A percentile compares a stretch with the other conserved stretches of the same genome.
phyloP scores from a whole-genome alignment of 2,113 vertebrate genomes.

The Siniperca knerii region DNA sequence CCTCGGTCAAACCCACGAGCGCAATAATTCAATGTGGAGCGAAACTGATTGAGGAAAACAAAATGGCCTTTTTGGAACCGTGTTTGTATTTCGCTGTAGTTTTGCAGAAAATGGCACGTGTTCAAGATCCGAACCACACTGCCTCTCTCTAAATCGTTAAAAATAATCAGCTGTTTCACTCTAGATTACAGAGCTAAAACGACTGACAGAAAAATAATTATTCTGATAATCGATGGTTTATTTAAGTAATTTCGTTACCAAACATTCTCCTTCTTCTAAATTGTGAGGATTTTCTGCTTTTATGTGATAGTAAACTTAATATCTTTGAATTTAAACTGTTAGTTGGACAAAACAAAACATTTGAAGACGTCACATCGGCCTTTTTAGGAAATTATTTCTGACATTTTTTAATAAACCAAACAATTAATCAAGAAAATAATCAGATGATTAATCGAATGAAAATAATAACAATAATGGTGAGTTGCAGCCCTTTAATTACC shows the following conservation, averaged over 20 bases:
- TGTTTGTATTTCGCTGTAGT: not conserved
- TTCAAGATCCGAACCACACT: not conserved
- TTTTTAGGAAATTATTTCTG: not conserved
- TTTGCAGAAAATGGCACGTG: not conserved
- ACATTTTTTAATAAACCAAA: not conserved
- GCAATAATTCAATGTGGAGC: not conserved
- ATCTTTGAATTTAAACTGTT: not conserved
- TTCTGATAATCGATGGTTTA: not conserved
- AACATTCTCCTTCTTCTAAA: not conserved
- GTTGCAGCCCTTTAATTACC: not conserved
- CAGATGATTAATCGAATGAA: not conserved
- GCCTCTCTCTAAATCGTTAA: not conserved
- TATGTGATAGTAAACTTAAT: not conserved
- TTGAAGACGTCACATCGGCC: not conserved
- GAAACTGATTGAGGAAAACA: not conserved
- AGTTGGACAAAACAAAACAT: not conserved
- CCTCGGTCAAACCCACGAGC: not conserved
- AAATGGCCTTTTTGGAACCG: not conserved
- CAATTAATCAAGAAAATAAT: not conserved
- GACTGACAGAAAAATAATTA: not conserved
- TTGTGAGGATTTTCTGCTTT: not conserved
- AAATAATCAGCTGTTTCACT: not conserved
- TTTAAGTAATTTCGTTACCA: not conserved
- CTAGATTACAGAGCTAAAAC: not conserved
- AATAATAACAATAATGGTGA: not conserved